These are phyloP conservation scores for Mobula hypostoma DNA, from an alignment of 2,113 vertebrate genomes.

Conservation along the genomic window DNA sequence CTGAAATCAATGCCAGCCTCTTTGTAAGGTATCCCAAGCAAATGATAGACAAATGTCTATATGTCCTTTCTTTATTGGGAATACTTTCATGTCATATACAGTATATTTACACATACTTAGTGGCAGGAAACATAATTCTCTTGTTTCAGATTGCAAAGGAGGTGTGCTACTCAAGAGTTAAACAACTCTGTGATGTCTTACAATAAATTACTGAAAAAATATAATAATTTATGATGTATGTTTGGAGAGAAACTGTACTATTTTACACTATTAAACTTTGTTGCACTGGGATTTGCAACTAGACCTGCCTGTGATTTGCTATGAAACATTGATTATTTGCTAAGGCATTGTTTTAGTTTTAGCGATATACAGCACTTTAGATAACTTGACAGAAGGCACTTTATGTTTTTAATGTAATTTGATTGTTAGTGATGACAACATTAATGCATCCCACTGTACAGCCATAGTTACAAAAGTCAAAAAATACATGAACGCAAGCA, in stretches of 20 bases:
- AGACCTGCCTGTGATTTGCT: conserved; percentile 1
- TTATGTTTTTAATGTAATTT: conserved; percentile 28
- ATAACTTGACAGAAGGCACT: not conserved
- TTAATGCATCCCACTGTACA: conserved; percentile 21
- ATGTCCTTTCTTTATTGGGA: not conserved
- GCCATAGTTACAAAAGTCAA: not conserved
- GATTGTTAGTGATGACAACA: not conserved
- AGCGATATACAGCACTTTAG: conserved; percentile 26
- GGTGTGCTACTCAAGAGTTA: not conserved
- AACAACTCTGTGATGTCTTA: conserved; percentile 24
- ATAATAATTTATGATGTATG: not conserved
- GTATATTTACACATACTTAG: not conserved
- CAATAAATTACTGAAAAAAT: not conserved
- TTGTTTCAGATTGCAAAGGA: conserved; percentile 13
- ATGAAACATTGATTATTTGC: not conserved
- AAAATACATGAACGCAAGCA: conserved; percentile 18
- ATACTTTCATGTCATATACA: not conserved
- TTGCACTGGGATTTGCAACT: not conserved
- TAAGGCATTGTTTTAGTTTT: not conserved
- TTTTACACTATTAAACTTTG: conserved; percentile 25
- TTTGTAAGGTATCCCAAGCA: conserved; percentile 3
- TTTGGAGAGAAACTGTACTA: conserved; percentile 32
- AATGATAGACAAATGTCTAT: not conserved
- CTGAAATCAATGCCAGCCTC: not conserved
- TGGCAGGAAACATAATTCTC: not conserved